Base-by-base conservation (phyloP, 92 coral and sea anemone species). In the Blastomussa wellsi region DNA sequence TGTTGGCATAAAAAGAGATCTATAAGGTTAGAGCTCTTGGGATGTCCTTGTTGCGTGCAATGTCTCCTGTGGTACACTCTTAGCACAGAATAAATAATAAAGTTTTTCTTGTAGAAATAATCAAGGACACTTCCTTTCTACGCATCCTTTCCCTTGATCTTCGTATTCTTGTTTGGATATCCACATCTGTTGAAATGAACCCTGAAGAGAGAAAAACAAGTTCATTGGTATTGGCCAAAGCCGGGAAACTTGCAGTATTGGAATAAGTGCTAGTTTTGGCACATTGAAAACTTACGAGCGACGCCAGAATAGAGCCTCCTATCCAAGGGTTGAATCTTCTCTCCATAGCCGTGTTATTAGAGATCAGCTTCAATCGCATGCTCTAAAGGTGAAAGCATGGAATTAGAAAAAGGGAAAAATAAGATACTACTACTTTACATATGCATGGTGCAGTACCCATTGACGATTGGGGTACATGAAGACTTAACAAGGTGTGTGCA, bases 161-260 rank as follows among this genome's bases (percentile, higher is more conserved):
- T 96, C 95, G 88, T 96, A 96, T 80, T 96, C 99, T 84, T 91
- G 98, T 81, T 91, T 96, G 5, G 99, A 96, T 60, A 96, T 96
- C 99, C 99, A 96, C 99, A 96, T 96, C 84, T 96, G 99, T 86
- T 96, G 99, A 86, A 96, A 96, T 7, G 99, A 96, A 1, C 99
- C 99, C 99, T 96, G 82, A 11, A 86, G 31, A 32, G 29, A 71
- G 2, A 80, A 62, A 24, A 22, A 60, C 12, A 29, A 79, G 1
- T 71, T 28, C 48, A 31, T 29, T 53, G 7, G 38, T 24, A 10
- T 24, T 24, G 49, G 47, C 42, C 38, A 12, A 36, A 72, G 36
- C 2, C 4, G 35, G 32, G 4, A 11, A 29, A 13, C 15, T 26
- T 10, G n/a, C 68, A 26, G 68, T 26, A 13, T 14, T n/a, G 32